Conservation (phyloP, 2,113 vertebrate genomes). For the Suricata suricatta region DNA sequence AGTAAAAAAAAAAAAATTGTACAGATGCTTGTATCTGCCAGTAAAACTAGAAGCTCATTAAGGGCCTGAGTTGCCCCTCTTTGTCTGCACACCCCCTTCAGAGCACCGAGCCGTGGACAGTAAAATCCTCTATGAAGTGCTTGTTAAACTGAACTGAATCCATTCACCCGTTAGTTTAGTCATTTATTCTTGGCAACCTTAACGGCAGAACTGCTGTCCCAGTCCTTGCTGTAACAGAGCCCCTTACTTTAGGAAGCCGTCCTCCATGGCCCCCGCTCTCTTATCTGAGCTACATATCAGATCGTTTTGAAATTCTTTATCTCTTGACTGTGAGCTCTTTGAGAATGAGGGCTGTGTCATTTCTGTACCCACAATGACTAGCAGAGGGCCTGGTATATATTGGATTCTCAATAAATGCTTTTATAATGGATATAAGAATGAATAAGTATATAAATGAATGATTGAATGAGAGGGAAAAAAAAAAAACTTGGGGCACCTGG, state of each 20-base stretch:
- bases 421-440: neutral
- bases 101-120: neutral
- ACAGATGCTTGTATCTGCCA: neutral
- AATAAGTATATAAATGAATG: neutral
- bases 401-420: neutral
- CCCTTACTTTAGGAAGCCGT: neutral
- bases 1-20: too few relatives aligned
- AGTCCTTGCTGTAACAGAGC: neutral
- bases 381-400: neutral
- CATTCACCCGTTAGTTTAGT: neutral
- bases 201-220: neutral
- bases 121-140: neutral
- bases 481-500: neutral
- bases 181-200: neutral
- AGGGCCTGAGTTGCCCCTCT: neutral
- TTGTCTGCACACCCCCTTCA: neutral
- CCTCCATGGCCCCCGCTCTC: neutral
- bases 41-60: neutral
- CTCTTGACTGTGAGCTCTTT: slow-evolving; percentile 14
- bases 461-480: neutral
- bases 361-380: neutral
- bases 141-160: neutral
- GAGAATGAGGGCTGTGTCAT: neutral
- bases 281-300: neutral
- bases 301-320: neutral